A percentile compares a stretch with the other conserved stretches of the same genome.
phyloP scores from a whole-genome alignment of 2,797 vertebrate species.

The Pristis pectinata region DNA sequence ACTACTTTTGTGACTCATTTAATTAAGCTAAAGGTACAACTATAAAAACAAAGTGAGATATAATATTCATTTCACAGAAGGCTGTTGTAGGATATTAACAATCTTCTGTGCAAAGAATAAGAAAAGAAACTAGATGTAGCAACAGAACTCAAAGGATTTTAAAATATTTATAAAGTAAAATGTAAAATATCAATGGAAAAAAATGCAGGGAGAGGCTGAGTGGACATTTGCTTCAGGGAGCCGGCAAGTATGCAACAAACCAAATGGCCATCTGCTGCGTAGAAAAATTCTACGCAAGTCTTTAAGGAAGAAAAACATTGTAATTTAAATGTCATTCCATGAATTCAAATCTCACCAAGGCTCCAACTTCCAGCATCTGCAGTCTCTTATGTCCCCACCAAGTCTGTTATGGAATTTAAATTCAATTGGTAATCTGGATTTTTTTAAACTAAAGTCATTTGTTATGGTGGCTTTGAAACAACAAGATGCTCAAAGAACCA shows the following conservation, averaged over 20 bases:
- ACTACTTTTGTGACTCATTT: not conserved
- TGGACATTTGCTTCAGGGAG: not conserved
- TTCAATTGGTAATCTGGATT: too few species aligned
- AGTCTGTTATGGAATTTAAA: too few species aligned
- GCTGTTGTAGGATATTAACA: too few species aligned
- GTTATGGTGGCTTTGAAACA: too few species aligned
- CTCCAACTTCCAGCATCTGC: too few species aligned
- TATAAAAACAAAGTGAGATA: too few species aligned
- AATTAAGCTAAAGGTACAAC: too few species aligned
- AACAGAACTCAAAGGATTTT: not conserved
- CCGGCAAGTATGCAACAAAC: not conserved
- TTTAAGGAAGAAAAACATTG: not conserved
- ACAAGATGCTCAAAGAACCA: too few species aligned
- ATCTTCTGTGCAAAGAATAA: too few species aligned
- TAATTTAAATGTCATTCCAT: not conserved
- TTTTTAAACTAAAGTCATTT: too few species aligned
- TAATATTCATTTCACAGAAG: too few species aligned
- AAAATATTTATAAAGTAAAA: not conserved
- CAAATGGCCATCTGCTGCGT: not conserved
- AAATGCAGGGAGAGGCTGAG: not conserved
- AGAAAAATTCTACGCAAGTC: not conserved
- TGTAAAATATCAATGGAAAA: not conserved
- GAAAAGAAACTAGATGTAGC: not conserved
- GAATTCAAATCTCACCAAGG: not conserved
- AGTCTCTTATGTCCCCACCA: too few species aligned